A percentile compares a stretch with the other conserved stretches of the same genome.
These are phyloP conservation scores for Telenomus remus DNA, from an alignment of 1,140 invertebrate genomes.

Conservation along the genomic window DNA sequence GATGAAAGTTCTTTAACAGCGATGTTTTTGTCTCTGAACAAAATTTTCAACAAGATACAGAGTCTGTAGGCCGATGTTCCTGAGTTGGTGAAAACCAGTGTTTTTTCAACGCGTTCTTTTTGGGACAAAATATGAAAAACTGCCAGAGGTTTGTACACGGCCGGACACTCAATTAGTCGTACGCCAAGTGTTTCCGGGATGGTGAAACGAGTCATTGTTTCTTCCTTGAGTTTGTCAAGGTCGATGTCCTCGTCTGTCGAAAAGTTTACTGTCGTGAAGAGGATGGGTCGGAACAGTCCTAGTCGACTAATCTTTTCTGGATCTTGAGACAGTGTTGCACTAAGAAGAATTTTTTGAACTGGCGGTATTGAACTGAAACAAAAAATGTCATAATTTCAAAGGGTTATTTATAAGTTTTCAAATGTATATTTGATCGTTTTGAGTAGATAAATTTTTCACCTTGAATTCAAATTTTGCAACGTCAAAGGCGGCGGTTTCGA, in stretches of 20 bases:
- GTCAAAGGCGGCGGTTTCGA: conserved; percentile 64
- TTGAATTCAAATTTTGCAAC: conserved; percentile 53
- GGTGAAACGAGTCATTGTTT: conserved; percentile 85
- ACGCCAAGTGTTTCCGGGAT: conserved; percentile 90
- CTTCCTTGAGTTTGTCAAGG: conserved; percentile 69
- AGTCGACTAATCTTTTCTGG: conserved; percentile 93
- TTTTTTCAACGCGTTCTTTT: conserved; percentile 81
- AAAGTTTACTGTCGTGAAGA: conserved; percentile 86
- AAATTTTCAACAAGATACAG: conserved; percentile 79
- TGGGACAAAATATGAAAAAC: conserved; percentile 83
- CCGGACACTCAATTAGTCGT: conserved; percentile 81
- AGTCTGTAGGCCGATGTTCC: conserved; percentile 85
- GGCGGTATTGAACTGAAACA: conserved; percentile 72
- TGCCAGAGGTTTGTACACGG: conserved; percentile 88
- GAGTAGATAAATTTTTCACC: too few species aligned
- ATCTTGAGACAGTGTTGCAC: conserved; percentile 96
- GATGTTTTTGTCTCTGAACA: conserved; percentile 76
- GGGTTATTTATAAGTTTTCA: too few species aligned
- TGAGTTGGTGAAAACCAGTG: conserved; percentile 93
- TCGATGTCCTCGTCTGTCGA: conserved; percentile 68
- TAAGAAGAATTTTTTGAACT: conserved; percentile 95
- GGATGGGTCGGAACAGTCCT: conserved; percentile 91
- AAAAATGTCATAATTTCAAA: conserved; percentile 4
- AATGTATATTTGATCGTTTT: too few species aligned
- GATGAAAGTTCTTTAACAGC: conserved; percentile 83